Conservation (phyloP, 2,113 vertebrate species). For the Ceyx melanurus region DNA sequence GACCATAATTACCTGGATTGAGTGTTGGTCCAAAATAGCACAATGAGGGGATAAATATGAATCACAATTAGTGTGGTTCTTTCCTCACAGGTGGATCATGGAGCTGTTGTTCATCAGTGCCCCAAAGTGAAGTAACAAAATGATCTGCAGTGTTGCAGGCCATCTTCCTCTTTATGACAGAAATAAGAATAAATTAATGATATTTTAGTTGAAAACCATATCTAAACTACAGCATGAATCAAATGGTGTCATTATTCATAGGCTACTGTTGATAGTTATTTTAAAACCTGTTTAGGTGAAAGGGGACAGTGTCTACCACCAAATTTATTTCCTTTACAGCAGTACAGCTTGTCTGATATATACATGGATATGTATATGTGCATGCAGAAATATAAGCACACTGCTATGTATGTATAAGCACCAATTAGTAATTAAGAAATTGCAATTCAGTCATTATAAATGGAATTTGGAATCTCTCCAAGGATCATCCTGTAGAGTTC, state of each 20-base stretch:
- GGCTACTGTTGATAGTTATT: background rate
- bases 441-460: background rate
- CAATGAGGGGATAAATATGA: constrained; percentile 55
- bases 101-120: constrained; percentile 3
- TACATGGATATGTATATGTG: fast-evolving
- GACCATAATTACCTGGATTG: constrained; percentile 65
- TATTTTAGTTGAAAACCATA: background rate
- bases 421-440: background rate
- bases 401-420: background rate
- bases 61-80: constrained; percentile 59
- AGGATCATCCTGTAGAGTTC: background rate
- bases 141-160: background rate
- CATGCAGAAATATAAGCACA: background rate
- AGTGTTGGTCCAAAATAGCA: constrained; percentile 59
- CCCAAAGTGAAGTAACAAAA: background rate
- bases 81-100: background rate
- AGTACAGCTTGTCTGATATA: background rate
- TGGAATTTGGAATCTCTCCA: background rate
- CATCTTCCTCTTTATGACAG: background rate
- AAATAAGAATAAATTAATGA: background rate
- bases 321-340: background rate
- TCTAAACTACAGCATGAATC: background rate
- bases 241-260: background rate
- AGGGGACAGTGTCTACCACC: background rate
- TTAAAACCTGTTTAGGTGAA: background rate